These are phyloP conservation scores for Hypolimnas misippus DNA, from an alignment of 2,888 invertebrate species.

Conservation along the genomic window DNA sequence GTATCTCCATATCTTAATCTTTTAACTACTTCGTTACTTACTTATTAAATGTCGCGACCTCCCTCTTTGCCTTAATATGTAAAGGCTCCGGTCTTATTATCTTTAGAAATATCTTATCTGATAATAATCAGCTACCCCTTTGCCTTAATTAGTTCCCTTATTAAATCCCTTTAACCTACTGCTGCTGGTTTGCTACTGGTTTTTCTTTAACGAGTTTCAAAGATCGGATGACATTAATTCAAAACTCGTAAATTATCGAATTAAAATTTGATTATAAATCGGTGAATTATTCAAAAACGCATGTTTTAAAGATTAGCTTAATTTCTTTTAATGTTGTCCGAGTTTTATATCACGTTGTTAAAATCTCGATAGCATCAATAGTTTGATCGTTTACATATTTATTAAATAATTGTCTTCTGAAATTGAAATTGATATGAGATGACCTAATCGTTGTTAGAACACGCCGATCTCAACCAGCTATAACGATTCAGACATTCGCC, in stretches of 20 bases:
- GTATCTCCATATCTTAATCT: conserved; percentile 11
- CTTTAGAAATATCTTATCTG: conserved; percentile 19
- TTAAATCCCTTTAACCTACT: conserved; percentile 11
- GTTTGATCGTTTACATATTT: too few species aligned
- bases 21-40: conserved; percentile 5
- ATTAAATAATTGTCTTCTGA: too few species aligned
- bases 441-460: too few species aligned
- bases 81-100: conserved; percentile 16
- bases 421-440: too few species aligned
- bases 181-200: conserved; percentile 12
- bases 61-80: background rate
- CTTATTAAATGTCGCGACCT: conserved; percentile 16
- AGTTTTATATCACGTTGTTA: background rate
- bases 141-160: conserved; percentile 24
- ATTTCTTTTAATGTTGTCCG: background rate
- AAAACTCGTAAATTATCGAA: conserved; percentile 1
- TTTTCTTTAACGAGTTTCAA: conserved; percentile 20
- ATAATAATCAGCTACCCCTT: conserved; percentile 26
- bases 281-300: background rate
- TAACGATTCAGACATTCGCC: too few species aligned
- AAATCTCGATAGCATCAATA: too few species aligned
- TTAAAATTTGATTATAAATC: background rate
- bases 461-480: too few species aligned
- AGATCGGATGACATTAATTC: conserved; percentile 8
- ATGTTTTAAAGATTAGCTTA: background rate